Evolutionary conservation across 2,113 vertebrate genomes (phyloP).

Genomic region (Callospermophilus lateralis): DNA sequence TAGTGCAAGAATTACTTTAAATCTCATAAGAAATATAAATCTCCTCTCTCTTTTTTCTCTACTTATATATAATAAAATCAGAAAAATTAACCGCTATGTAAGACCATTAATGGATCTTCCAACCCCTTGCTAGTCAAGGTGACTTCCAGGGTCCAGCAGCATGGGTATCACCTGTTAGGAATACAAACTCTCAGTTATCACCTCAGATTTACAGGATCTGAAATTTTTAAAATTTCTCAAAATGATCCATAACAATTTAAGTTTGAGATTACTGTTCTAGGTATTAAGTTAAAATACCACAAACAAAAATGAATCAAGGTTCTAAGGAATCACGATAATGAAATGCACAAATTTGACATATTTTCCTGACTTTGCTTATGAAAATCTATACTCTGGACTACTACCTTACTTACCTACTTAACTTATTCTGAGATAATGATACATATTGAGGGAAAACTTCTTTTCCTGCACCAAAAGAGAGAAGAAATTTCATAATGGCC

Average conservation of each 20-base stretch:
- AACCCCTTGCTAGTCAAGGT: neutral
- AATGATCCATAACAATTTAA: neutral
- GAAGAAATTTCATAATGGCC: neutral
- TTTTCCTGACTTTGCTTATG: neutral
- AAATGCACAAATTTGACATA: neutral
- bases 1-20: neutral
- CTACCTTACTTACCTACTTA: neutral
- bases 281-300: neutral
- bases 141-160: neutral
- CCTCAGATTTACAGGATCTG: neutral
- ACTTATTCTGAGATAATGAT: neutral
- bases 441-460: neutral
- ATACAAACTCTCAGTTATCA: neutral
- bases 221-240: neutral
- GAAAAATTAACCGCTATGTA: neutral
- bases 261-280: neutral
- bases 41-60: neutral
- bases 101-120: neutral
- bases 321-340: neutral
- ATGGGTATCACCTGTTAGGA: neutral
- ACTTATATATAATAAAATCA: neutral
- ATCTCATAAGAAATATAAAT: neutral
- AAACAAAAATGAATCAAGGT: neutral
- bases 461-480: neutral
- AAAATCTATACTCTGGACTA: neutral